These are phyloP conservation scores for Dione vanillae DNA, from an alignment of 2,888 invertebrate genomes.

Conservation along the genomic window DNA sequence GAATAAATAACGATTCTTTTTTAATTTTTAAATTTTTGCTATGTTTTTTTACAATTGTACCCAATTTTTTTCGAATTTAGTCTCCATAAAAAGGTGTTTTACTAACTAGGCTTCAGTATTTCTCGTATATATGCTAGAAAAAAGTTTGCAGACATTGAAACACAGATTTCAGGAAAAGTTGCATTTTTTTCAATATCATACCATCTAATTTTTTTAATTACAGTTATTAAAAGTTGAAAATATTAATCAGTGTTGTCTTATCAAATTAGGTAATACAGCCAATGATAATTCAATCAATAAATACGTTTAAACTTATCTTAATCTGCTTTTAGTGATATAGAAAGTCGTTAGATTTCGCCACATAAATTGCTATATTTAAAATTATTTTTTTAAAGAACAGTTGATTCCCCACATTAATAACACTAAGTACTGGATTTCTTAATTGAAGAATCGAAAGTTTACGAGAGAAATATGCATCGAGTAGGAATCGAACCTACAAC, in stretches of 20 bases:
- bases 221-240: not conserved
- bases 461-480: not conserved
- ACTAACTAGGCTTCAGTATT: too few species aligned
- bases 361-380: not conserved
- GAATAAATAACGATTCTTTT: too few species aligned
- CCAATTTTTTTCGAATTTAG: too few species aligned
- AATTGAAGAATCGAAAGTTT: not conserved
- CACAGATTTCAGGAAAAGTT: too few species aligned
- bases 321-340: conserved; percentile 1
- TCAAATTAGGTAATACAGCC: not conserved
- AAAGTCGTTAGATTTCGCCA: not conserved
- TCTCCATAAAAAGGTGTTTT: too few species aligned
- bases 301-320: conserved; percentile 13
- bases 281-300: not conserved
- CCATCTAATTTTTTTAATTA: not conserved
- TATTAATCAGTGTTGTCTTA: not conserved
- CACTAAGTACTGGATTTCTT: not conserved
- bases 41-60: too few species aligned
- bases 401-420: too few species aligned
- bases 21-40: too few species aligned
- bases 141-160: too few species aligned
- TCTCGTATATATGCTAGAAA: too few species aligned
- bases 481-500: not conserved
- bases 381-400: not conserved
- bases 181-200: not conserved